phyloP scores from a whole-genome alignment of 2,888 invertebrate species.

The Agrotis puta region DNA sequence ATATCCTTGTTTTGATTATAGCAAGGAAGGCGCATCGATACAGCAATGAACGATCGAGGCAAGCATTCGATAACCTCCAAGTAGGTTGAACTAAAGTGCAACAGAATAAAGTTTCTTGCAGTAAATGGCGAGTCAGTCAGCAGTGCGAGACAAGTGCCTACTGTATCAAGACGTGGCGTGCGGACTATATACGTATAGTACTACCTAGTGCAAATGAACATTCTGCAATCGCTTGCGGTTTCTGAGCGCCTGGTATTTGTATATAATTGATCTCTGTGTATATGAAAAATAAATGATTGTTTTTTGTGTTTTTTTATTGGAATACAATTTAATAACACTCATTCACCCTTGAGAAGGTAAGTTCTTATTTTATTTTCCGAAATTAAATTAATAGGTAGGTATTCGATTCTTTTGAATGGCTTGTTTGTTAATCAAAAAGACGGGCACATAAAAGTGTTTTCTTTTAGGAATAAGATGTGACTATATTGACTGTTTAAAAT shows the following conservation, averaged over 20 bases:
- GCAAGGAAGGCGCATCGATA: constrained; percentile 42
- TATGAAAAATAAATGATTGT: constrained; percentile 58
- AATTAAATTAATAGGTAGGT: no score
- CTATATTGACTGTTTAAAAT: no score
- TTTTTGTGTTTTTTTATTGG: constrained; percentile 68
- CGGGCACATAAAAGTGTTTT: no score
- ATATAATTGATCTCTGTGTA: constrained; percentile 61
- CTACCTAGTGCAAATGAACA: constrained; percentile 30
- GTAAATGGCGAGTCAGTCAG: constrained; percentile 34
- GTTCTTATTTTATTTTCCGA: constrained; percentile 18
- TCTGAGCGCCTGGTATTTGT: constrained; percentile 73
- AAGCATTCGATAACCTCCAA: constrained; percentile 66
- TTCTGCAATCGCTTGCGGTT: constrained; percentile 49
- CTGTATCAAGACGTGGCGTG: constrained; percentile 76
- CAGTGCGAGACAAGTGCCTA: constrained; percentile 59
- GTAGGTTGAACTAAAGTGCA: constrained; percentile 44
- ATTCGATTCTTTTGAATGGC: no score
- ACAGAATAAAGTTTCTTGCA: constrained; percentile 27
- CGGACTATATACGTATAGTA: no score
- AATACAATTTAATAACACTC: neutral
- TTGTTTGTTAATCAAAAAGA: no score
- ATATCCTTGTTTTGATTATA: constrained; percentile 60
- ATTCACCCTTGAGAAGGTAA: constrained; percentile 25
- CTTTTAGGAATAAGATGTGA: no score
- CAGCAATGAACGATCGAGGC: constrained; percentile 42